Conservation (phyloP, 1,140 invertebrate species). For the Eciton burchellii region DNA sequence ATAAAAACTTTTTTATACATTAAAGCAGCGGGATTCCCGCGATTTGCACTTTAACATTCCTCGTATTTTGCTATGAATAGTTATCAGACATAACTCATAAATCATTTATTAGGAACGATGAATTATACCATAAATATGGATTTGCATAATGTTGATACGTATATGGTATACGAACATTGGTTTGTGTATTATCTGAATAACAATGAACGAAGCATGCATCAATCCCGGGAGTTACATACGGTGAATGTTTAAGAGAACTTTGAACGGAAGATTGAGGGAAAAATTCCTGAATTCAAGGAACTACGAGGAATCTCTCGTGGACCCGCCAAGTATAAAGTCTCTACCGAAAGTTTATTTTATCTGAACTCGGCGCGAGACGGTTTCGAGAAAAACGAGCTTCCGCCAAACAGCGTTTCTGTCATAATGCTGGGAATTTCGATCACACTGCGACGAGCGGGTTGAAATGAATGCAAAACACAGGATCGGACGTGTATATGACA, state of each 20-base stretch:
- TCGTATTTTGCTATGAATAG: conserved; percentile 2
- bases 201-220: conserved; percentile 21
- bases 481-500: not conserved
- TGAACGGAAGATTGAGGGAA: not conserved
- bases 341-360: not conserved
- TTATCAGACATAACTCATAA: not conserved
- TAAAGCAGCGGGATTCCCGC: not conserved
- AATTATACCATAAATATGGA: conserved; percentile 30
- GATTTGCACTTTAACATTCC: not conserved
- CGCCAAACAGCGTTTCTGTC: conserved; percentile 6
- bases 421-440: conserved; percentile 21
- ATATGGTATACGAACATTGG: not conserved
- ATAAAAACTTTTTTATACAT: not conserved
- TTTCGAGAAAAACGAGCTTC: not conserved
- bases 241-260: too few species aligned
- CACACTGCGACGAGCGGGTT: not conserved
- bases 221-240: not conserved
- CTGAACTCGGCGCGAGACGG: not conserved
- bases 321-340: not conserved
- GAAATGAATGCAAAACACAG: conserved; percentile 23
- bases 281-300: conserved; percentile 16
- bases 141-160: conserved; percentile 16
- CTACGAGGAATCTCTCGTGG: not conserved
- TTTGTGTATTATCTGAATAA: conserved; percentile 3
- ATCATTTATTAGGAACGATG: conserved; percentile 5